Conservation (phyloP, 1,140 invertebrate genomes). For the Scylla paramamosain region DNA sequence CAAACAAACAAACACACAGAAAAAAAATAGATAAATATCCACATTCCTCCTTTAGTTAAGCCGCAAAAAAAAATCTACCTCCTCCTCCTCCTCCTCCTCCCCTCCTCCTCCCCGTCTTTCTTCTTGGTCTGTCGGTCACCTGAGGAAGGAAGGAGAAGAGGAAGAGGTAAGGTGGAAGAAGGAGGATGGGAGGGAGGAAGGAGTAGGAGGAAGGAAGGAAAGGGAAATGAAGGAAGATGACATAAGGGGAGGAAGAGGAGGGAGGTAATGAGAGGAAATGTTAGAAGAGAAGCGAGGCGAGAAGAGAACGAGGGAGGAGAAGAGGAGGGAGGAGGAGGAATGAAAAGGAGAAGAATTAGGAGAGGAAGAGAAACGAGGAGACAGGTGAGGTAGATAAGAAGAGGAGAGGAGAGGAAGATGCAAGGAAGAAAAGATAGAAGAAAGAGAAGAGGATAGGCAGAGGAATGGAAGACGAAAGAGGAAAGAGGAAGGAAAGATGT, state of each 20-base stretch:
- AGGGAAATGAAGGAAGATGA: neutral
- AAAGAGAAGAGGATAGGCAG: neutral
- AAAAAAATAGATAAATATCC: too few species aligned
- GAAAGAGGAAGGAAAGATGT: neutral
- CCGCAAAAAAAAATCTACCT: neutral
- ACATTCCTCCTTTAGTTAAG: too few species aligned
- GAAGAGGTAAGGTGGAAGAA: too few species aligned
- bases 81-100: neutral
- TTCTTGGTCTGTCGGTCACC: neutral
- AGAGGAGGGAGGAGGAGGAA: too few species aligned
- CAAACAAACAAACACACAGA: too few species aligned
- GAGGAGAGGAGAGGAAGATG: neutral
- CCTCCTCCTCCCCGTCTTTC: neutral
- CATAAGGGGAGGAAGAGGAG: neutral
- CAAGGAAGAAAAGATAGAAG: too few species aligned
- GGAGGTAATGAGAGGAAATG: neutral
- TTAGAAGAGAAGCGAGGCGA: too few species aligned
- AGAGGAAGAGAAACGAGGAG: conserved; percentile 12
- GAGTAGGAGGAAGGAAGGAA: neutral
- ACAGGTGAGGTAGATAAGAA: neutral
- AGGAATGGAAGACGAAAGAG: neutral
- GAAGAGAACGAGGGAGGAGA: too few species aligned
- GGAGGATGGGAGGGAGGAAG: neutral
- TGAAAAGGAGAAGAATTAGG: too few species aligned
- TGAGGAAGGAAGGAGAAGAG: neutral